Evolutionary conservation across 2,797 vertebrate species (phyloP), one percentile per base, ranked within the genome.

Genomic region (Tokudaia tokunoshimensis): DNA sequence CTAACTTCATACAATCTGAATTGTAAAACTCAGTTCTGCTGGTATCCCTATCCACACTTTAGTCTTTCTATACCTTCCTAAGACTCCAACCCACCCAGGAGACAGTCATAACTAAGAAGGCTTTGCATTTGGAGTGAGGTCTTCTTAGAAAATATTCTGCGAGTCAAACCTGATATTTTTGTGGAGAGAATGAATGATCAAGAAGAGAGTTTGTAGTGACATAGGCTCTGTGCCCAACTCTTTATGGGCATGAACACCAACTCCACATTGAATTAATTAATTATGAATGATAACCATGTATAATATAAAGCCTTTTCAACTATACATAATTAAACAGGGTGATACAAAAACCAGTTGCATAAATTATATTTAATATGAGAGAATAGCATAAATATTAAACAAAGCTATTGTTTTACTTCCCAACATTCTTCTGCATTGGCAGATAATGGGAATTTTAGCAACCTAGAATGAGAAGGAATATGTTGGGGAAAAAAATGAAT

Each of bases 281-380:
- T 97, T 97, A 97, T 97, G 95, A 97, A 97, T 94, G 93, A 96
- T 97, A 95, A 96, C 87, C 95, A 97, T 97, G 95, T 97, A 95
- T 96, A 95, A 97, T 96, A 96, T 97, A 97, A 97, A 94, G 70
- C 79, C 63, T 95, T 81, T 97, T 97, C 95, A 93, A 96, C 87
- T 95, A 97, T 97, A 95, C 91, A 96, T 97, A 97, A 96, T 97
- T 97, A 97, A 97, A 96, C 67, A 96, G 88, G 31, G 34, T 76
- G 94, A 89, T 96, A 97, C 88, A 94, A 97, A 97, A 96, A 96
- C 89, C 82, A 96, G 91, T 94, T 10, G 0, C 94, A 95, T 97
- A 96, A 97, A 97, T 97, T 97, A 97, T 92, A 94, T 94, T 97
- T 97, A 97, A 95, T 91, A 82, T 89, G 93, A 95, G 29, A 65